A percentile compares a stretch with the other conserved stretches of the same genome.
Evolutionary conservation across 2,113 vertebrate species (phyloP).

Genomic region (Noctilio leporinus): DNA sequence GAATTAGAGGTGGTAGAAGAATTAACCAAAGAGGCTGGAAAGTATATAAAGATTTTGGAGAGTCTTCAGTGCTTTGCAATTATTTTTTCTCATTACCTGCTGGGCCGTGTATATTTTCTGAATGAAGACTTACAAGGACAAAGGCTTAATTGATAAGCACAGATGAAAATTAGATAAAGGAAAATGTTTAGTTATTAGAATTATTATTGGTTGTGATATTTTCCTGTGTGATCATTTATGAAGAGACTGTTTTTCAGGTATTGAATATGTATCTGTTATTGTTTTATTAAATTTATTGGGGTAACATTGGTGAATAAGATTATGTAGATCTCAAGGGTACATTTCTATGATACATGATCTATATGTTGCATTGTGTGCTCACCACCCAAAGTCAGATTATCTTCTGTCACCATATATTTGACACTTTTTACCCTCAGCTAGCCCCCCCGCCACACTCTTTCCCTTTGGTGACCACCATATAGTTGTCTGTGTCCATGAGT

Average conservation of each 20-base stretch:
- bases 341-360: background rate
- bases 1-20: background rate
- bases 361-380: background rate
- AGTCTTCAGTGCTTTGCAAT: background rate
- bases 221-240: background rate
- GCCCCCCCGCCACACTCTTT: background rate
- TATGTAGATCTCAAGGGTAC: background rate
- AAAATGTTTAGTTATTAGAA: background rate
- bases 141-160: background rate
- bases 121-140: background rate
- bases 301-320: background rate
- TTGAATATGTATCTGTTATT: background rate
- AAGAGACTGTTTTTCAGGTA: background rate
- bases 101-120: background rate
- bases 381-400: background rate
- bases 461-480: background rate
- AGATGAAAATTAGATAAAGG: background rate
- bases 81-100: background rate
- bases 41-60: background rate
- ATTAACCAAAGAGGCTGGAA: background rate
- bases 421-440: background rate
- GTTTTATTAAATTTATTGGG: background rate
- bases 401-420: background rate
- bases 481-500: background rate
- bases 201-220: background rate